phyloP scores from a whole-genome alignment of 2,888 invertebrate genomes.

The Aplocera efformata region DNA sequence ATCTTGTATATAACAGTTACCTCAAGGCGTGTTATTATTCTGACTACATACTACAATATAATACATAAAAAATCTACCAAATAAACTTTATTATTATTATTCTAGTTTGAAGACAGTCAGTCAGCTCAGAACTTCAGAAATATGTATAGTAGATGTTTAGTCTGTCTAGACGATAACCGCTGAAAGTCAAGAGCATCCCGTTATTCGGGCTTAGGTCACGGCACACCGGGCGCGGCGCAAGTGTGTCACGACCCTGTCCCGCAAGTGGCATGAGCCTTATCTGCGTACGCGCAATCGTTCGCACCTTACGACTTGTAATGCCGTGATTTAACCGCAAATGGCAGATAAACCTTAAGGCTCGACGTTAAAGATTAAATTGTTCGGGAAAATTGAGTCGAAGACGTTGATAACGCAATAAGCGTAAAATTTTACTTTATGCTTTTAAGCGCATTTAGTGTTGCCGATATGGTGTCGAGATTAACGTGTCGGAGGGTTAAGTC shows the following conservation, averaged over 20 bases:
- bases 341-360: constrained; percentile 17
- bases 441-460: constrained; percentile 31
- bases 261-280: constrained; percentile 43
- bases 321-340: constrained; percentile 27
- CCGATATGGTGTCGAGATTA: constrained; percentile 28
- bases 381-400: constrained; percentile 14
- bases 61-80: no score
- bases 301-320: constrained; percentile 37
- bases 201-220: constrained; percentile 48
- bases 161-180: constrained; percentile 25
- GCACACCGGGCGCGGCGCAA: constrained; percentile 31
- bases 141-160: constrained; percentile 6
- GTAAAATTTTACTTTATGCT: constrained; percentile 22
- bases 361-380: constrained; percentile 19
- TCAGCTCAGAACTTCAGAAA: no score
- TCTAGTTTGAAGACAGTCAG: no score
- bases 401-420: constrained; percentile 39
- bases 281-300: constrained; percentile 44
- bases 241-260: constrained; percentile 47
- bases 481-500: constrained; percentile 12
- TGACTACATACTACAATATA: no score
- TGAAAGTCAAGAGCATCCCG: constrained; percentile 51
- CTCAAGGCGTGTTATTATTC: no score
- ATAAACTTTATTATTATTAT: no score
- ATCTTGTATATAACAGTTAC: no score